phyloP scores from a whole-genome alignment of 2,888 invertebrate species.

The Beris chalybata region DNA sequence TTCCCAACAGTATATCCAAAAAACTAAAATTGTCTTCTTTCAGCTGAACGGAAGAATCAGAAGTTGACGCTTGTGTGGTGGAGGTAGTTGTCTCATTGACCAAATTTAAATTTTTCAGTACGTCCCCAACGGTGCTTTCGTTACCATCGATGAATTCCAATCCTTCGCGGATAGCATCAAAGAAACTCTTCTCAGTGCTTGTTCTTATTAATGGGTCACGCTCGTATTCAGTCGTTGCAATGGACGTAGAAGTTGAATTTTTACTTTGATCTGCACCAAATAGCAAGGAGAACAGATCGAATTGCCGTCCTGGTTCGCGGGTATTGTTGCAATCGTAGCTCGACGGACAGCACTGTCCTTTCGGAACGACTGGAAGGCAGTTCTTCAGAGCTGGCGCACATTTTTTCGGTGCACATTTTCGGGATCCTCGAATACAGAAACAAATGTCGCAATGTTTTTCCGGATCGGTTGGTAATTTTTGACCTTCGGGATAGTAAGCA shows the following conservation, averaged over 20 bases:
- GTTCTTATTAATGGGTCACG: neutral
- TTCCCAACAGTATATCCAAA: conserved; percentile 47
- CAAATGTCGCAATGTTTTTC: conserved; percentile 70
- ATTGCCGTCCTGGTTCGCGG: conserved; percentile 46
- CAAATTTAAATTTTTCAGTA: conserved; percentile 45
- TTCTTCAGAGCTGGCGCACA: conserved; percentile 76
- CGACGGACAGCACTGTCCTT: conserved; percentile 81
- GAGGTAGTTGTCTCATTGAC: conserved; percentile 3
- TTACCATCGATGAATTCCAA: conserved; percentile 53
- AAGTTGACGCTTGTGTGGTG: neutral
- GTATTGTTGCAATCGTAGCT: conserved; percentile 76
- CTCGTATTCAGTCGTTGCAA: neutral
- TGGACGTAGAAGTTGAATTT: neutral
- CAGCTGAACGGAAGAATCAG: conserved; percentile 27
- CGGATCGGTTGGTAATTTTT: conserved; percentile 62
- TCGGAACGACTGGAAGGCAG: conserved; percentile 73
- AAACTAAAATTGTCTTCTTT: conserved; percentile 47
- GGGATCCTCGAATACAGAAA: conserved; percentile 74
- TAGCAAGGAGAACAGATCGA: conserved; percentile 51
- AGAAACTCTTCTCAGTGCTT: conserved; percentile 49
- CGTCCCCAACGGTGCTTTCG: conserved; percentile 35
- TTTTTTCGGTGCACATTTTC: conserved; percentile 73
- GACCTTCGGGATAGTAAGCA: conserved; percentile 69
- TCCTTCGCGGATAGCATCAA: conserved; percentile 52
- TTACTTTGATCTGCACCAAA: conserved; percentile 49